These are phyloP conservation scores for Aphyosemion australe DNA, from an alignment of 2,113 vertebrate species.

Conservation along the genomic window DNA sequence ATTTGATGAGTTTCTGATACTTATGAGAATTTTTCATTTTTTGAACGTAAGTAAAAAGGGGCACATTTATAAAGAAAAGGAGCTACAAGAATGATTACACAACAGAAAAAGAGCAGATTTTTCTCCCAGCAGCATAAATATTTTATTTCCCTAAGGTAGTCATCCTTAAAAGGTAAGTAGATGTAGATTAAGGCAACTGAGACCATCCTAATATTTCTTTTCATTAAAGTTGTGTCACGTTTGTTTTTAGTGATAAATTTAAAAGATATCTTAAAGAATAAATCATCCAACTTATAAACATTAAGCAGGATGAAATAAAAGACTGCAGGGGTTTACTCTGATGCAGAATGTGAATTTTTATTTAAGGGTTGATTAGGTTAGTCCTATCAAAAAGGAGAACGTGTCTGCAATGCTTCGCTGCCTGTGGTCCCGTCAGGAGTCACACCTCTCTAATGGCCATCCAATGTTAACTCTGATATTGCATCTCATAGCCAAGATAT, in stretches of 20 bases:
- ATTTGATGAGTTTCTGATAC: not conserved
- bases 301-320: not conserved
- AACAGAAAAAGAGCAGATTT: constrained; percentile 5
- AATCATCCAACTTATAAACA: not conserved
- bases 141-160: constrained; percentile 54
- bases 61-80: no score
- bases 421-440: constrained; percentile 30
- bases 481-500: constrained; percentile 50
- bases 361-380: constrained; percentile 28
- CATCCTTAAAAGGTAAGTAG: constrained; percentile 53
- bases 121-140: constrained; percentile 22
- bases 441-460: constrained; percentile 22
- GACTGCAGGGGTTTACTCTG: not conserved
- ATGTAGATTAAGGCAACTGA: constrained; percentile 48
- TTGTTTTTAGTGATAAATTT: constrained; percentile 14
- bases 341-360: constrained; percentile 11
- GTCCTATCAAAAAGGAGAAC: constrained; percentile 35
- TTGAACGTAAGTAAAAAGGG: not conserved
- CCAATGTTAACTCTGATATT: constrained; percentile 23
- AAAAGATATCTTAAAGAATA: not conserved
- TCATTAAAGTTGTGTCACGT: constrained; percentile 35
- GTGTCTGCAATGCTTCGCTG: constrained; percentile 33
- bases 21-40: not conserved
- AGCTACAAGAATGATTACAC: constrained; percentile 32
- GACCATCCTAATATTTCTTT: constrained; percentile 49